phyloP scores from a whole-genome alignment of 2,797 vertebrate species.

The Buphagus erythrorhynchus region DNA sequence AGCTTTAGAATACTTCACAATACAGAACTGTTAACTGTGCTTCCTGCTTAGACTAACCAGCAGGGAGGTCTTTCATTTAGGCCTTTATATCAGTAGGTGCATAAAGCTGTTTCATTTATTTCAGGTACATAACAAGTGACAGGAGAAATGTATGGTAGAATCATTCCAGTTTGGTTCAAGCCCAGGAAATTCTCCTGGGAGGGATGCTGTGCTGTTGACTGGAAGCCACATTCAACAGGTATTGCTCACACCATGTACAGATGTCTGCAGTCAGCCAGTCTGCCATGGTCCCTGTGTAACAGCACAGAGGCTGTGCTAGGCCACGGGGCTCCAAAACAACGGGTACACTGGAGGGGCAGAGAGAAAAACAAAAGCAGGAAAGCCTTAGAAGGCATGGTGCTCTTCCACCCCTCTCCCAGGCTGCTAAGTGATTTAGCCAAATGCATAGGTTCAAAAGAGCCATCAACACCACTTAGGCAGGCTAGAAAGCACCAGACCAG shows the following conservation, averaged over 20 bases:
- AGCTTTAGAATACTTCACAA: neutral
- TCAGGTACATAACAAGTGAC: neutral
- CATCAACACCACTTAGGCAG: neutral
- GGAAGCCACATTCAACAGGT: slow-evolving; percentile 42
- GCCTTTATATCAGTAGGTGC: neutral
- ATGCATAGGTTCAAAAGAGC: neutral
- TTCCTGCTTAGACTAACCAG: slow-evolving; percentile 17
- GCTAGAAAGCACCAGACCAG: neutral
- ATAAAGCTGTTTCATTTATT: slow-evolving; percentile 11
- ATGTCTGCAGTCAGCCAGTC: slow-evolving; percentile 65
- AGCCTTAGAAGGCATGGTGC: neutral
- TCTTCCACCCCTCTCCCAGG: neutral
- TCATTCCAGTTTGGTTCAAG: slow-evolving; percentile 11
- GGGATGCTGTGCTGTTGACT: neutral
- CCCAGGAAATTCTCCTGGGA: slow-evolving; percentile 25
- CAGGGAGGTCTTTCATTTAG: slow-evolving; percentile 19
- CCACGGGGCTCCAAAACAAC: slow-evolving; percentile 60
- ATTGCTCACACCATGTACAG: slow-evolving; percentile 53
- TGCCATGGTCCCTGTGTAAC: neutral
- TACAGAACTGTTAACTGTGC: neutral
- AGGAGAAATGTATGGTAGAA: neutral
- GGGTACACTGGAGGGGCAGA: slow-evolving; percentile 46
- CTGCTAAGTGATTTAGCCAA: neutral
- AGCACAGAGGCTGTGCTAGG: slow-evolving; percentile 14
- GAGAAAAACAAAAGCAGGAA: neutral